Percentiles rank a stretch among this genome's conserved stretches.
These are phyloP conservation scores for Chiloscyllium plagiosum DNA, from an alignment of 2,113 vertebrate genomes.

Conservation along the genomic window DNA sequence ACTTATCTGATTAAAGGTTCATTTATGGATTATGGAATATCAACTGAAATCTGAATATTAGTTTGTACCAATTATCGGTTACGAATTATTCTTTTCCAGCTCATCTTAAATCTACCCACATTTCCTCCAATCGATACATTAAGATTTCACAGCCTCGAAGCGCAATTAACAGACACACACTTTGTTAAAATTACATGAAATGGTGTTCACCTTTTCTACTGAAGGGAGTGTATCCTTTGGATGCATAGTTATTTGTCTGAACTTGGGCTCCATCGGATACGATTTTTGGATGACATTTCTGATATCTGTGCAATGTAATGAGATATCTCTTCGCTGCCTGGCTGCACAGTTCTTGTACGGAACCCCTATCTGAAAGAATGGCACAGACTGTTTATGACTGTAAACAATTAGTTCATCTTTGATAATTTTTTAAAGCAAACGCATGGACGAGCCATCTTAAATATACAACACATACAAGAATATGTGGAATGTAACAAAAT, in stretches of 20 bases:
- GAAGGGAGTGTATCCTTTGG: neutral
- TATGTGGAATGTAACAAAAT: neutral
- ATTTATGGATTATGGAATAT: neutral
- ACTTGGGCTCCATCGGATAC: neutral
- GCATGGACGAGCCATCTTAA: neutral
- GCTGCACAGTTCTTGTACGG: slow-evolving; percentile 32
- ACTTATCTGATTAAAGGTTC: neutral
- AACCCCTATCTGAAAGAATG: slow-evolving; percentile 9
- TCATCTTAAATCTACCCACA: neutral
- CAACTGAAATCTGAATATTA: neutral
- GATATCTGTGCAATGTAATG: slow-evolving; percentile 9
- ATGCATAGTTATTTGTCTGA: neutral
- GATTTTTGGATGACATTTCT: neutral
- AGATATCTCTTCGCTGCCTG: slow-evolving; percentile 37
- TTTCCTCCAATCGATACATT: no score
- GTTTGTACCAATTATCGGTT: neutral
- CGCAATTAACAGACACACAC: neutral
- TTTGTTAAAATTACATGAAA: neutral
- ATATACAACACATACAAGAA: neutral
- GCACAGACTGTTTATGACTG: neutral
- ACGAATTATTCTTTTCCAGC: neutral
- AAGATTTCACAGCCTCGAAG: neutral
- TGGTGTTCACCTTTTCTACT: neutral
- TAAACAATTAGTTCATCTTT: neutral
- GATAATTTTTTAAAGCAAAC: neutral